phyloP scores from a whole-genome alignment of 1,140 invertebrate species.

The Heliconius hermathena region DNA sequence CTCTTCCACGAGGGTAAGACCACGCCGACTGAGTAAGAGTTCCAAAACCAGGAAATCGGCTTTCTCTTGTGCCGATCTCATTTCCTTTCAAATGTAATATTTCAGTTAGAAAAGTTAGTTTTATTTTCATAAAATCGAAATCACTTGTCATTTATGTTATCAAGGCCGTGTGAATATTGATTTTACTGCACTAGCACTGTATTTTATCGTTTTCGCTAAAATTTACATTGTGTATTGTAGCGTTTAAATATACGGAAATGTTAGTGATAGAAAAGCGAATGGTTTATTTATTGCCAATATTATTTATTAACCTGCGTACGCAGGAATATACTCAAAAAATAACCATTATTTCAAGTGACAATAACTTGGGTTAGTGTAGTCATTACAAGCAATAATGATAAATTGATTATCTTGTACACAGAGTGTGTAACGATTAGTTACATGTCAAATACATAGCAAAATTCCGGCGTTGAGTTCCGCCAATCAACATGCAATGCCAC shows the following conservation, averaged over 20 bases:
- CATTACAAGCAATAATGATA: not conserved
- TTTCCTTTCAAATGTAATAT: too few species aligned
- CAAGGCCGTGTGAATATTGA: not conserved
- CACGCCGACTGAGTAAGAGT: too few species aligned
- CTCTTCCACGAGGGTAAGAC: too few species aligned
- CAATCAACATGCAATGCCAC: too few species aligned
- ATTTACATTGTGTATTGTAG: not conserved
- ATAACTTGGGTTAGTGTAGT: not conserved
- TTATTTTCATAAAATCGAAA: not conserved
- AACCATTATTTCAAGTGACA: not conserved
- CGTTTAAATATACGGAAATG: not conserved
- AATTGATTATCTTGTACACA: not conserved
- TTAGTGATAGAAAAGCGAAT: not conserved
- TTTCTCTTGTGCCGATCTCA: too few species aligned
- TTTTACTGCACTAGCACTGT: not conserved
- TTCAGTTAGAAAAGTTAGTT: not conserved
- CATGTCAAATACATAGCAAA: not conserved
- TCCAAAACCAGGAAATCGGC: too few species aligned
- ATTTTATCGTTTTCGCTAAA: not conserved
- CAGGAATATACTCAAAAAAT: too few species aligned
- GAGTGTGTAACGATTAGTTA: not conserved
- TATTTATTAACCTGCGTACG: not conserved
- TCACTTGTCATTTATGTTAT: conserved; percentile 1
- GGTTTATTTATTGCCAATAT: not conserved
- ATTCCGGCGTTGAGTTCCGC: too few species aligned